Conservation (phyloP, 2,888 invertebrate genomes). For the Laspeyria flexula region DNA sequence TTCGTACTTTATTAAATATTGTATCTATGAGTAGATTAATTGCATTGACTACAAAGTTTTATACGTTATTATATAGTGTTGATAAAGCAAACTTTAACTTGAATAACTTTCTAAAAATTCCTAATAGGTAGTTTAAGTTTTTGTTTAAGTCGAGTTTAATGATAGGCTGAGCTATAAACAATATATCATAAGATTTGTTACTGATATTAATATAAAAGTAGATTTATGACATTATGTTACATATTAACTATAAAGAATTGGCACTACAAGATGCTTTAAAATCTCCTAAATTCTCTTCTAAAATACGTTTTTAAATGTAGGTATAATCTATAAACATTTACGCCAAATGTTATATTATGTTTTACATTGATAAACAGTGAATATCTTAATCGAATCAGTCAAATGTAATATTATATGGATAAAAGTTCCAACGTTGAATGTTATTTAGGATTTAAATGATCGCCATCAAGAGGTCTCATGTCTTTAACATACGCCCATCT, state of each 20-base stretch:
- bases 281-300: constrained; percentile 11
- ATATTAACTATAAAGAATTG: too few species aligned
- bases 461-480: constrained; percentile 57
- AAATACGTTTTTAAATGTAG: too few species aligned
- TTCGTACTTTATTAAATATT: constrained; percentile 7
- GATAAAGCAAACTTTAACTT: constrained; percentile 5
- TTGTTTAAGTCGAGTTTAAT: not conserved
- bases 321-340: too few species aligned
- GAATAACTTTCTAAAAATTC: constrained; percentile 1
- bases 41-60: not conserved
- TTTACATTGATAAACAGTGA: constrained; percentile 32
- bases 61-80: not conserved
- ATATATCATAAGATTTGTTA: too few species aligned
- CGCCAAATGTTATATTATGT: constrained; percentile 13
- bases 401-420: constrained; percentile 65
- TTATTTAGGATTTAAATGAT: constrained; percentile 64
- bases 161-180: not conserved
- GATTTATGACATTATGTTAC: too few species aligned
- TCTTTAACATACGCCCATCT: constrained; percentile 62
- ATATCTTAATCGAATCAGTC: constrained; percentile 62
- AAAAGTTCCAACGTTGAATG: constrained; percentile 55
- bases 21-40: not conserved
- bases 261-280: not conserved
- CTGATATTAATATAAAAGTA: too few species aligned
- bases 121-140: not conserved